These are phyloP conservation scores for Epizoanthus ramosus DNA, from an alignment of 92 coral and sea anemone genomes.

Conservation along the genomic window DNA sequence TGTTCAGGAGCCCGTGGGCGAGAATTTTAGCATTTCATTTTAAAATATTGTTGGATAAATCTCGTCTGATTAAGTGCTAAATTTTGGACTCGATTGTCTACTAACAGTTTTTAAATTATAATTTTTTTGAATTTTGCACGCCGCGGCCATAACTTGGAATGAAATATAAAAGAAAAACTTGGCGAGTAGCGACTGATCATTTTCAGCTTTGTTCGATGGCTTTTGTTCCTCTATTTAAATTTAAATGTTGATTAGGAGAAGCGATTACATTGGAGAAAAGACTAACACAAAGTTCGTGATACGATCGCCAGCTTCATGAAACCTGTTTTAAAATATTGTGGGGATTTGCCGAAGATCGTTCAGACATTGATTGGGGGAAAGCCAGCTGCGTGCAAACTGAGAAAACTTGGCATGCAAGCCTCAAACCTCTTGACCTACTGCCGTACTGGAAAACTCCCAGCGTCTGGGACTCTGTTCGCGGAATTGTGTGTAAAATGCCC, in stretches of 20 bases:
- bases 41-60: neutral
- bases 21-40: slow-evolving; percentile 16
- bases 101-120: neutral
- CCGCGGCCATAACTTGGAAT: neutral
- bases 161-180: too few relatives aligned
- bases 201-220: neutral
- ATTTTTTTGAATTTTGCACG: neutral
- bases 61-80: neutral
- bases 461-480: slow-evolving; percentile 27
- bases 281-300: neutral
- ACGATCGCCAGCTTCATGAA: neutral
- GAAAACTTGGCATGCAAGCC: slow-evolving; percentile 26
- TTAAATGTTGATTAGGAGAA: neutral
- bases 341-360: slow-evolving; percentile 16
- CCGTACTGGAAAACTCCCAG: slow-evolving; percentile 26
- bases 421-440: slow-evolving; percentile 27
- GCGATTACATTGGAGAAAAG: neutral
- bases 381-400: slow-evolving; percentile 39
- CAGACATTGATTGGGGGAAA: slow-evolving; percentile 34
- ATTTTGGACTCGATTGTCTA: neutral
- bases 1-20: slow-evolving; percentile 33
- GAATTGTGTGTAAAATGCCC: neutral
- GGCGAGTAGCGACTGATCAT: neutral
- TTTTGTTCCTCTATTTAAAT: neutral
- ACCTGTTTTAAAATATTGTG: neutral